Percentiles rank a stretch among this genome's conserved stretches.
These are phyloP conservation scores for Protonibea diacanthus DNA, from an alignment of 2,797 vertebrate genomes.

Conservation along the genomic window DNA sequence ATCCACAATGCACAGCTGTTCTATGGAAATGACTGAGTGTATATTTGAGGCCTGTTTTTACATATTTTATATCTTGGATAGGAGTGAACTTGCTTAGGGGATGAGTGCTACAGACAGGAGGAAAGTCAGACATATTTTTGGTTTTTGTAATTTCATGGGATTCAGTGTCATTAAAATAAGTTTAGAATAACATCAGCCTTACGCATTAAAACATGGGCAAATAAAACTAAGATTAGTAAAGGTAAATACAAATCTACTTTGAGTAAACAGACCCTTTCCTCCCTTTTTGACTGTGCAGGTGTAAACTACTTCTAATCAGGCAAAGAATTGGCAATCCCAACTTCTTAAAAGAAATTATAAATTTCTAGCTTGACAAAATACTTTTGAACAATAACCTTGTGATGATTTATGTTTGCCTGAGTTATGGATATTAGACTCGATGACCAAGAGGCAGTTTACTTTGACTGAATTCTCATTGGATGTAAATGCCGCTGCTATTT, in stretches of 20 bases:
- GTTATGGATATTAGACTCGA: not conserved
- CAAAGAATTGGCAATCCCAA: too few species aligned
- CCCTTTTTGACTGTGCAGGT: too few species aligned
- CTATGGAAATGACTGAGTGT: too few species aligned
- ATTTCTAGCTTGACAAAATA: too few species aligned
- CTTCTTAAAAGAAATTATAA: too few species aligned
- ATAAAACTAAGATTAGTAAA: not conserved
- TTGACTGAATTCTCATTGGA: slow-evolving; percentile 3
- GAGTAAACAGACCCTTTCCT: not conserved
- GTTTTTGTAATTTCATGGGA: not conserved
- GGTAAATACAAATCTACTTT: not conserved
- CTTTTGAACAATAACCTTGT: too few species aligned
- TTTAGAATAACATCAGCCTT: not conserved
- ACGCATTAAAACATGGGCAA: not conserved
- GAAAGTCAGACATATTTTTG: not conserved
- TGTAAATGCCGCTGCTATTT: slow-evolving; percentile 2
- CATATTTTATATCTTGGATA: too few species aligned
- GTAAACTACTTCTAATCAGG: too few species aligned
- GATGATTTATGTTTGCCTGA: too few species aligned
- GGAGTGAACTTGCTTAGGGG: too few species aligned
- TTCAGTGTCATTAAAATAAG: not conserved
- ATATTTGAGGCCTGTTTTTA: too few species aligned
- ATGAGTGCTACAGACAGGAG: not conserved
- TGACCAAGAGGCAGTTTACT: not conserved
- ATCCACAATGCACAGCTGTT: not conserved